Percentiles rank a stretch among this genome's conserved stretches.
These are phyloP conservation scores for Hypotaenidia okinawae DNA, from an alignment of 2,797 vertebrate species.

Conservation along the genomic window DNA sequence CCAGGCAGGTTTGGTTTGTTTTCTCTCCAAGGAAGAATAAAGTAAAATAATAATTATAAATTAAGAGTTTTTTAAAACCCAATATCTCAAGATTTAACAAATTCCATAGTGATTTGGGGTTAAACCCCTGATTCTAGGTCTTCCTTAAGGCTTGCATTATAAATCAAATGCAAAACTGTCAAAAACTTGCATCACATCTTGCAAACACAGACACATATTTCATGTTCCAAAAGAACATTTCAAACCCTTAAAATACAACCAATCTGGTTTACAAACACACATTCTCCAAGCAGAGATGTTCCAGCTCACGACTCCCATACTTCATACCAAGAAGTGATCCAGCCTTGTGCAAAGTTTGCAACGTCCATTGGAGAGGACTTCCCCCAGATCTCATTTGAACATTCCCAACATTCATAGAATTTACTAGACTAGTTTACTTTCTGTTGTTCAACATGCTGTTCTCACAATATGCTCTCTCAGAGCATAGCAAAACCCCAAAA, in stretches of 20 bases:
- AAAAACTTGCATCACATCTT: not conserved
- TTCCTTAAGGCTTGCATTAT: not conserved
- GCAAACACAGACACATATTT: conserved; percentile 20
- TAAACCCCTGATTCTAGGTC: not conserved
- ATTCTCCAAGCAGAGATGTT: not conserved
- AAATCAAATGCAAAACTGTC: conserved; percentile 7
- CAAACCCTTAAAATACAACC: conserved; percentile 1
- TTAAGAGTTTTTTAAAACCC: not conserved
- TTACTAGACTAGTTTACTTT: not conserved
- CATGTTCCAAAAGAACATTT: conserved; percentile 21
- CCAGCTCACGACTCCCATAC: not conserved
- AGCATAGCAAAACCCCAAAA: not conserved
- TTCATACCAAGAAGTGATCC: not conserved
- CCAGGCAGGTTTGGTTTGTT: not conserved
- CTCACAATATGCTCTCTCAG: not conserved
- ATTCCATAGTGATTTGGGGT: not conserved
- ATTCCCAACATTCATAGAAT: not conserved
- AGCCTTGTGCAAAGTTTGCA: not conserved
- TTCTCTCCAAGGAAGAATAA: not conserved
- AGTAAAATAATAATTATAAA: not conserved
- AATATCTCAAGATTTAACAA: not conserved
- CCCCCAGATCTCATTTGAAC: not conserved
- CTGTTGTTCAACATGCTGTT: not conserved
- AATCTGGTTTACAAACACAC: not conserved
- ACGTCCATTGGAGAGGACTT: not conserved